phyloP scores from a whole-genome alignment of 1,140 invertebrate species.

The Musca domestica region DNA sequence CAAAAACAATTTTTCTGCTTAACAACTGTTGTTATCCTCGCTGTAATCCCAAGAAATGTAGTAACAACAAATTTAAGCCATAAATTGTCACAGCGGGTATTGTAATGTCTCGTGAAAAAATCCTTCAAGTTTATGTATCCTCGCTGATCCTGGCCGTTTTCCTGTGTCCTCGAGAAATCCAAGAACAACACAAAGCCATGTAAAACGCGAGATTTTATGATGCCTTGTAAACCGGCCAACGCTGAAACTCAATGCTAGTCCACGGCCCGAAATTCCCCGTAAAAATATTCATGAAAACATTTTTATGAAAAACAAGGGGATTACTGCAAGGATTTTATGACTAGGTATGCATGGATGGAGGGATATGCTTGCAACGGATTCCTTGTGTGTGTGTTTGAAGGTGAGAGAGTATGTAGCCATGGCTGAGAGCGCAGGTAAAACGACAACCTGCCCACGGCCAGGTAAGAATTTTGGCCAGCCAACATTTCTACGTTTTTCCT shows the following conservation, averaged over 20 bases:
- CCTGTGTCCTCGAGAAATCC: no score
- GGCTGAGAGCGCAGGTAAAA: not conserved
- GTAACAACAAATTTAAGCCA: not conserved
- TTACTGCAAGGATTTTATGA: slow-evolving; percentile 11
- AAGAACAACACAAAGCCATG: no score
- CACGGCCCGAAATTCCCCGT: not conserved
- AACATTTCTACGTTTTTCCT: not conserved
- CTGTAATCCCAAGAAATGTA: no score
- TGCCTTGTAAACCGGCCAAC: not conserved
- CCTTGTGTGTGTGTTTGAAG: no score
- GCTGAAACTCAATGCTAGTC: not conserved
- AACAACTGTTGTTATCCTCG: no score
- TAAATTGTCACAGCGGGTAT: slow-evolving; percentile 5
- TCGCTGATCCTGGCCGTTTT: no score
- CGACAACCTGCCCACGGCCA: not conserved
- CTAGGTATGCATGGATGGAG: no score
- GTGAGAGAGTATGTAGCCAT: not conserved
- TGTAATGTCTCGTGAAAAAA: not conserved
- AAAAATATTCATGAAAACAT: slow-evolving; percentile 7
- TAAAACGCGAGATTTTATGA: no score
- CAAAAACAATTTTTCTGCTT: no score
- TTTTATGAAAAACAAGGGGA: slow-evolving; percentile 2
- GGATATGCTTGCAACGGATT: no score
- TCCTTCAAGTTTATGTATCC: not conserved
- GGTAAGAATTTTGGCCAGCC: not conserved